Evolutionary conservation across 2,113 vertebrate genomes (phyloP).

Genomic region (Sturnira hondurensis): DNA sequence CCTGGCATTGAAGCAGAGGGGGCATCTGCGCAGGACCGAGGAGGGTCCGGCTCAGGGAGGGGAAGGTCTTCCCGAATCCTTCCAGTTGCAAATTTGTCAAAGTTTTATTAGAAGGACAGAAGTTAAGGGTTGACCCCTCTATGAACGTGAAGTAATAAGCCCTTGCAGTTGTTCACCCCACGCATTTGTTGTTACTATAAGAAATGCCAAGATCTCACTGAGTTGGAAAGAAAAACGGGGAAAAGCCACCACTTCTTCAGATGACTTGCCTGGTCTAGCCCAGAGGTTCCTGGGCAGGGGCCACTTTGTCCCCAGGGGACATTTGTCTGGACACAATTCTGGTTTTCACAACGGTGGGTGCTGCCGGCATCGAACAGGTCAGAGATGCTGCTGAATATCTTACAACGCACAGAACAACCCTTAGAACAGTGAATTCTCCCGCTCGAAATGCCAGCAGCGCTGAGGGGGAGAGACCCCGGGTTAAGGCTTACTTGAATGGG

Average conservation of each 20-base stretch:
- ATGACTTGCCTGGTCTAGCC: neutral
- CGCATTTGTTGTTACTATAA: constrained; percentile 63
- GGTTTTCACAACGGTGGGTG: neutral
- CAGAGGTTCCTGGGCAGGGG: neutral
- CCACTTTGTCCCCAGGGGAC: neutral
- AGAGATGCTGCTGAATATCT: neutral
- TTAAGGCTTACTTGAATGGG: neutral
- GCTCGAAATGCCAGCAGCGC: neutral
- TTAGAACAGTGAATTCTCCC: fast-evolving
- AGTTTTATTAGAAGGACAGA: constrained; percentile 56
- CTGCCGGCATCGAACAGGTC: neutral
- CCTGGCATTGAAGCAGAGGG: constrained; percentile 29
- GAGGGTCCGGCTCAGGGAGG: neutral
- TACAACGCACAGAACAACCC: neutral
- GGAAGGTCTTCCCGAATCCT: constrained; percentile 64
- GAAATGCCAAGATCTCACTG: constrained; percentile 65
- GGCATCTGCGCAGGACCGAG: neutral
- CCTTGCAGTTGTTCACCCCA: constrained; percentile 59
- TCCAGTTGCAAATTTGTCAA: constrained; percentile 71
- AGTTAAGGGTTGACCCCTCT: constrained; percentile 71
- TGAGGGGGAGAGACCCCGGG: neutral
- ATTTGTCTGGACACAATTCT: neutral
- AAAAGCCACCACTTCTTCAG: constrained; percentile 54
- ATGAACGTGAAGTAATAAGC: constrained; percentile 61
- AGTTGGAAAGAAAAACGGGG: constrained; percentile 71